Evolutionary conservation across 2,888 invertebrate genomes (phyloP), one percentile per base, ranked within the genome.

Genomic region (Lepidocyrtinus sp.): DNA sequence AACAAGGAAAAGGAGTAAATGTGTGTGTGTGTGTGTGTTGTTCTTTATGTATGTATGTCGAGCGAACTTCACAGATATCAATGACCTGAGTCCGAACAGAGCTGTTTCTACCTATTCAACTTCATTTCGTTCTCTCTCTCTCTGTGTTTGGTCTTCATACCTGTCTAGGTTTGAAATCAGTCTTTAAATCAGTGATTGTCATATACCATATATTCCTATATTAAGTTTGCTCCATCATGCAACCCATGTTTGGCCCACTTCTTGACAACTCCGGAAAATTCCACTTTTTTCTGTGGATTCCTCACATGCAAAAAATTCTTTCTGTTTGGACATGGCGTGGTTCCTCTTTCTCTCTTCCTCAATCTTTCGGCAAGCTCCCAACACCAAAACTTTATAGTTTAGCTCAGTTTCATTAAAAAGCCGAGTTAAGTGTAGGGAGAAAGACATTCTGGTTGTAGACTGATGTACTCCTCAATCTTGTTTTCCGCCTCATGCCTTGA

Each of bases 221-320:
- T 36, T 22, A 22, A n/a, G 17, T 25, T 36, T 12, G 36, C 36
- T 36, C 36, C 12, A 36, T n/a, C 55, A 59, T 70, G 27, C 26
- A 24, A 27, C 77, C 67, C 61, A 72, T 59, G 50, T 77, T 71
- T 77, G 72, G 55, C 77, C 77, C 72, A 77, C 27, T 77, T 77
- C 77, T 72, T 67, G 61, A 27, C 71, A 55, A 64, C 77, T 62
- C 77, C 71, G 76, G 71, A 71, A 76, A 76, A 76, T 71, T 76
- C 71, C 76, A 69, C 75, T 75, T 76, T 76, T 76, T 36, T 36
- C 36, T 36, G 5, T 36, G 5, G 36, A 36, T 12, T 36, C 12
- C 36, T 5, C 12, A 12, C 36, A 36, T 36, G 36, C 36, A 36
- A 36, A 36, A 36, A 36, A 36, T 36, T 7, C n/a, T n/a, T n/a